Base-by-base conservation (phyloP, 2,797 vertebrate genomes). In the Poeciliopsis gracilis region DNA sequence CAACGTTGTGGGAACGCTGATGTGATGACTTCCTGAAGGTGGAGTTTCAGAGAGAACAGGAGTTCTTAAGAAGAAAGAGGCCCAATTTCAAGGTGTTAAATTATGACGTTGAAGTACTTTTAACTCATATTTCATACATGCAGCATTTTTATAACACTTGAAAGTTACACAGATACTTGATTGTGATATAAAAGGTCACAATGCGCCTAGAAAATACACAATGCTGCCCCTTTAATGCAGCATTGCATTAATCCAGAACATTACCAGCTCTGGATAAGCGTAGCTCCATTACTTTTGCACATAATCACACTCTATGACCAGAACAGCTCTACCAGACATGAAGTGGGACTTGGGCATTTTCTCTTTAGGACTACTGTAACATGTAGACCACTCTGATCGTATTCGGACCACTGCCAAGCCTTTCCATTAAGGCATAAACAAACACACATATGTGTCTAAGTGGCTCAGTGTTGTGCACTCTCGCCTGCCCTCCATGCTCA, bases 391-490 rank as follows among this genome's bases (percentile, higher is more conserved):
- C 78, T 87, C 77, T 84, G 53, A 76, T 82, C 55, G 43, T 46
- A 51, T 82, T 41, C 59, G 20, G 38, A 59, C 77, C 80, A 72
- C 80, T 55, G 78, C 82, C 77, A 83, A 59, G 25, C 77, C 73
- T 84, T 76, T 78, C 90, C 87, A 91, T 91, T 92, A 89, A 84
- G 80, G 66, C 71, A 73, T 66, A 33, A 77, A 80, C 77, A 82
- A 77, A 76, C 61, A 80, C 41, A 89, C 70, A 88, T 3, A 83
- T 45, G 63, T 84, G 61, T 43, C 88, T 91, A 93, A 92, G 90
- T 93, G 89, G 84, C 76, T 75, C 47, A 73, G 83, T 88, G 79
- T 89, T 88, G 87, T 89, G 84, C 87, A 69, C 88, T 85, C 78
- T 85, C 84, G 76, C 77, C 41, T 57, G 61, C 53, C 66, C 82